phyloP scores from a whole-genome alignment of 2,797 vertebrate genomes.

The Denticeps clupeoides region DNA sequence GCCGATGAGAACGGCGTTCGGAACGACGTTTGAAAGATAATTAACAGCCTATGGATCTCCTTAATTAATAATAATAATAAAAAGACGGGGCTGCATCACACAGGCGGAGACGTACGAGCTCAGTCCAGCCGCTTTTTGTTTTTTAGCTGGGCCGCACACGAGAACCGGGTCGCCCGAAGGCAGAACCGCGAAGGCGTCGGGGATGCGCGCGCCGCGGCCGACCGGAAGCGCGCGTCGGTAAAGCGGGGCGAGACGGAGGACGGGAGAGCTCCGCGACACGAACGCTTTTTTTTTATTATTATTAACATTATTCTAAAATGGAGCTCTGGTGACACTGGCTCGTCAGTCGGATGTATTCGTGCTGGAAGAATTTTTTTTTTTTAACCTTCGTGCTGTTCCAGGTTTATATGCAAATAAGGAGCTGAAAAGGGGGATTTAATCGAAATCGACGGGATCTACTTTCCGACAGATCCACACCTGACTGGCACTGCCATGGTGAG shows the following conservation, averaged over 20 bases:
- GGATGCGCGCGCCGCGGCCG: constrained; percentile 24
- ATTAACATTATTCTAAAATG: no score
- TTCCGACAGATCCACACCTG: constrained; percentile 44
- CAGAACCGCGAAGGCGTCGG: constrained; percentile 19
- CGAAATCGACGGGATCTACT: constrained; percentile 37
- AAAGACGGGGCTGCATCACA: no score
- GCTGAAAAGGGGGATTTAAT: constrained; percentile 26
- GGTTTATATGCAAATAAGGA: neutral
- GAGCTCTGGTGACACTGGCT: neutral
- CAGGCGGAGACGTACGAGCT: no score
- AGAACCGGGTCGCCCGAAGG: neutral
- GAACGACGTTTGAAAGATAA: no score
- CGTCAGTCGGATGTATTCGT: neutral
- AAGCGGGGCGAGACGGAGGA: constrained; percentile 31
- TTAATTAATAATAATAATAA: no score
- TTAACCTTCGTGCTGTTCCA: neutral
- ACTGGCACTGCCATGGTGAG: constrained; percentile 53
- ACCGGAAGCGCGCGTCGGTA: constrained; percentile 62
- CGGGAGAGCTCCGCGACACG: constrained; percentile 29
- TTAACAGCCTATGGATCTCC: no score
- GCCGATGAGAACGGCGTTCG: no score
- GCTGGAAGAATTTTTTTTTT: neutral
- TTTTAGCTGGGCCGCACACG: neutral
- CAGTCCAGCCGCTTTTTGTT: no score
- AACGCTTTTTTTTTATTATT: neutral